These are phyloP conservation scores for Cryptophagus acutangulus DNA, from an alignment of 2,888 invertebrate genomes.

Conservation along the genomic window DNA sequence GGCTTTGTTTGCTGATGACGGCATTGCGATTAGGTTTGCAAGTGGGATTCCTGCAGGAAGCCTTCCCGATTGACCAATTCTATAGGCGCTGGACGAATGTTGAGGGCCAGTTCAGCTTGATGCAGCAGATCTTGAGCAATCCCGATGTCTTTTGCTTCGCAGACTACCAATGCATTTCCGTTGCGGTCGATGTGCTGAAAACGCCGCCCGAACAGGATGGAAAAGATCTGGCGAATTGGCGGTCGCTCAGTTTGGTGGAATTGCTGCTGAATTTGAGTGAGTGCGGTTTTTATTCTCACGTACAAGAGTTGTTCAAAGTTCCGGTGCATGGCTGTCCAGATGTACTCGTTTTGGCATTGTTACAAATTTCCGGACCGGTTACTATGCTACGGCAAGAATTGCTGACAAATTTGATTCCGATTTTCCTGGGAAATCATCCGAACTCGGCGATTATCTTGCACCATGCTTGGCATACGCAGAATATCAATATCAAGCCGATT, in stretches of 20 bases:
- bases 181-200: conserved; percentile 84
- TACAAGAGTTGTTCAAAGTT: conserved; percentile 85
- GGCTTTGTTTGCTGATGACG: conserved; percentile 75
- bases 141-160: conserved; percentile 93
- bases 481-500: conserved; percentile 65
- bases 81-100: conserved; percentile 91
- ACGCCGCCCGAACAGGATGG: conserved; percentile 92
- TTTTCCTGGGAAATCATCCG: conserved; percentile 92
- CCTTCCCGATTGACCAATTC: conserved; percentile 83
- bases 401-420: conserved; percentile 80
- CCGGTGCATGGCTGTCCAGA: conserved; percentile 94
- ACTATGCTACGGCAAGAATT: conserved; percentile 80
- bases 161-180: conserved; percentile 83
- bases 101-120: conserved; percentile 87
- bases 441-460: conserved; percentile 95
- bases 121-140: conserved; percentile 81
- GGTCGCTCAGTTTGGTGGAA: conserved; percentile 87
- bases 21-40: conserved; percentile 78
- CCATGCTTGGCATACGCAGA: conserved; percentile 89
- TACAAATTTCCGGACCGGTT: conserved; percentile 80
- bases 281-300: conserved; percentile 74
- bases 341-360: conserved; percentile 79
- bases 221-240: conserved; percentile 90
- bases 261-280: conserved; percentile 82
- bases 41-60: conserved; percentile 62